Evolutionary conservation across 2,888 invertebrate genomes (phyloP), one percentile per base, ranked within the genome.

Genomic region (Plebejus melissa): DNA sequence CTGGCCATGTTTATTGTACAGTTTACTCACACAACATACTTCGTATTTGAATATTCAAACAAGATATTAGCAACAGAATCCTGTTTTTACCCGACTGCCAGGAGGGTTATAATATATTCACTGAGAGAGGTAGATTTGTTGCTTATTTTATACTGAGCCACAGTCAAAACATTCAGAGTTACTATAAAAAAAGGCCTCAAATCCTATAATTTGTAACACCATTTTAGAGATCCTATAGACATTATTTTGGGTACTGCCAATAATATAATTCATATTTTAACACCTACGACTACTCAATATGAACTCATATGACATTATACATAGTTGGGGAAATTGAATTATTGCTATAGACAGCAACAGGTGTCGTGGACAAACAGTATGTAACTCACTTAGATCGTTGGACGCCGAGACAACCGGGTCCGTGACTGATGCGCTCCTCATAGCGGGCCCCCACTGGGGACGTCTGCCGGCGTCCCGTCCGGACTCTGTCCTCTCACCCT

Each of bases 321-420:
- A 72, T 32, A 72, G 70, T 72, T 50, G 4, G 6, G 16, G 16
- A 32, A 72, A 50, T 72, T 50, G 50, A 74, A 74, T 74, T 58
- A 46, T 58, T 22, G n/a, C 22, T 74, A 74, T 60, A 41, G 86
- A 87, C 86, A 84, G 83, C 85, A 87, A 89, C 90, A 90, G 90
- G 89, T 91, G 90, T 86, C 85, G 86, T 76, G 80, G 81, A 82
- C 79, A 82, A 83, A 85, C 84, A 83, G 83, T 83, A 76, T 75
- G 82, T 84, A 87, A 79, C 91, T 91, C 85, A 93, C 93, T 89
- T 79, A 91, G 91, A 78, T 93, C 93, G 81, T 90, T 92, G n/a
- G 88, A 88, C 16, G 90, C 86, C 78, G 87, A 80, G 76, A 83
- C 82, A 54, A 87, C 84, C 13, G 89, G 79, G 77, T 93, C 93